Evolutionary conservation across 2,113 vertebrate species (phyloP).

Genomic region (Propithecus coquereli): DNA sequence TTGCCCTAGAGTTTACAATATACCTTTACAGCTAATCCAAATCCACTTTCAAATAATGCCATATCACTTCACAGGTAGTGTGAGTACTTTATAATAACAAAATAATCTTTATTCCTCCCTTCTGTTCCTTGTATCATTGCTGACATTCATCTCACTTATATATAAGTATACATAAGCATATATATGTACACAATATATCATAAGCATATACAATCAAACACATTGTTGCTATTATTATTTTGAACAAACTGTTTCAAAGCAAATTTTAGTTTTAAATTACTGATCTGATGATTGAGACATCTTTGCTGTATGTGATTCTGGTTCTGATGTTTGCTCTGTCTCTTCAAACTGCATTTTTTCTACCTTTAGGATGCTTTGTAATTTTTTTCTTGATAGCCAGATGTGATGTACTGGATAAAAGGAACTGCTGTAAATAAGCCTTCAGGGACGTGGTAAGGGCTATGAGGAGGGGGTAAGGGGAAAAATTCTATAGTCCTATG

Average conservation of each 20-base stretch:
- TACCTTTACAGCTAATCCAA: neutral
- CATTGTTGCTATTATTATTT: neutral
- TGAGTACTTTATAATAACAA: neutral
- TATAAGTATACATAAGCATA: neutral
- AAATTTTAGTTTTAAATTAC: neutral
- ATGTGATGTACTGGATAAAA: neutral
- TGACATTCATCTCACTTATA: neutral
- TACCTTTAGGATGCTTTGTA: neutral
- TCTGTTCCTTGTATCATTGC: neutral
- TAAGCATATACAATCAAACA: neutral
- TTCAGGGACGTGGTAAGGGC: neutral
- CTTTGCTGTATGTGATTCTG: neutral
- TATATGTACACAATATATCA: neutral
- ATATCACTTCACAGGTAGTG: neutral
- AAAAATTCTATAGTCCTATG: neutral
- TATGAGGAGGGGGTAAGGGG: too few relatives aligned
- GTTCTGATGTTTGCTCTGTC: neutral
- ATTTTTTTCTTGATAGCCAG: neutral
- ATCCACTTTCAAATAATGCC: neutral
- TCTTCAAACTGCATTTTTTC: neutral
- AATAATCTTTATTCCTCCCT: neutral
- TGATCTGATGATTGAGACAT: neutral
- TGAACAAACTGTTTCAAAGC: neutral
- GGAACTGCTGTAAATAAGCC: neutral
- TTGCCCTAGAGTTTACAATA: neutral